Evolutionary conservation across 2,888 invertebrate species (phyloP).

Genomic region (Yponomeuta cagnagella): DNA sequence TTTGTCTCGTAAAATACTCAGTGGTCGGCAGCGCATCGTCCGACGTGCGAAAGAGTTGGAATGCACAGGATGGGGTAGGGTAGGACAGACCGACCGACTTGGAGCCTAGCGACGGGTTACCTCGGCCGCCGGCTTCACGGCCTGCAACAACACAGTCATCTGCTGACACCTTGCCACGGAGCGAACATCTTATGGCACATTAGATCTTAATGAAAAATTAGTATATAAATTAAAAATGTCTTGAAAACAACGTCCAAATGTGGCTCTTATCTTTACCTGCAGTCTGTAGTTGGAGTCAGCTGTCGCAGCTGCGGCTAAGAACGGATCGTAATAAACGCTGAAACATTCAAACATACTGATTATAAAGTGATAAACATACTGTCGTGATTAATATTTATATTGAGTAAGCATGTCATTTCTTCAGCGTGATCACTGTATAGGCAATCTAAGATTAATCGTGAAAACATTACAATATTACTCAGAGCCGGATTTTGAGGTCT

Average conservation of each 20-base stretch:
- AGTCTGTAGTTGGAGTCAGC: slow-evolving; percentile 93
- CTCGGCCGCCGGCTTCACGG: slow-evolving; percentile 82
- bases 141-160: slow-evolving; percentile 78
- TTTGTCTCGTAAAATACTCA: too few relatives aligned
- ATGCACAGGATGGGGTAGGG: not conserved
- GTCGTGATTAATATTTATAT: not conserved
- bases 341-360: slow-evolving; percentile 48
- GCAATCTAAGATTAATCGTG: not conserved
- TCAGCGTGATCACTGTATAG: not conserved
- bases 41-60: not conserved
- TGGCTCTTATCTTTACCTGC: slow-evolving; percentile 78
- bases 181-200: slow-evolving; percentile 13
- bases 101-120: slow-evolving; percentile 47
- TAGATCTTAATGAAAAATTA: not conserved
- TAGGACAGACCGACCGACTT: slow-evolving; percentile 7
- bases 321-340: slow-evolving; percentile 97
- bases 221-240: not conserved
- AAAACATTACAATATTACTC: not conserved
- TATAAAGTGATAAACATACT: not conserved
- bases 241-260: not conserved
- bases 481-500: too few relatives aligned
- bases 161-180: slow-evolving; percentile 40
- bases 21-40: not conserved
- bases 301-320: slow-evolving; percentile 91
- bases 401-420: not conserved